Conservation (phyloP, 2,113 vertebrate genomes). For the Leptobrachium ailaonicum region DNA sequence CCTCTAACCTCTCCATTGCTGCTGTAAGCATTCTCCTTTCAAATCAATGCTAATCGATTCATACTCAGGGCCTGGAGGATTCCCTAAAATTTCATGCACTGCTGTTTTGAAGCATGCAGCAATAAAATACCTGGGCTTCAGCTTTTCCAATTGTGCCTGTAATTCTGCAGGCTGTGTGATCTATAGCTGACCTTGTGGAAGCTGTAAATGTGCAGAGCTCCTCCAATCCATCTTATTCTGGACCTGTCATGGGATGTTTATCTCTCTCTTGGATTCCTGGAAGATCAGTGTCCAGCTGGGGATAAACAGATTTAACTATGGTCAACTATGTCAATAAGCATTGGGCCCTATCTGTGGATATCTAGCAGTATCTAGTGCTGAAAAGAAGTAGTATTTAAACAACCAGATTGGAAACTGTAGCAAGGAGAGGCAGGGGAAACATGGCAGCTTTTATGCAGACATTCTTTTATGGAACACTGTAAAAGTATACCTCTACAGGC, state of each 20-base stretch:
- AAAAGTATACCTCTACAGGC: too few relatives aligned
- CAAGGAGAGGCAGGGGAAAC: too few relatives aligned
- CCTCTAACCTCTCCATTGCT: slow-evolving; percentile 77
- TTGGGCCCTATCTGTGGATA: too few relatives aligned
- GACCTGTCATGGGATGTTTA: slow-evolving; percentile 20
- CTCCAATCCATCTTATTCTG: slow-evolving; percentile 36
- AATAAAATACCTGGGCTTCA: slow-evolving; percentile 23
- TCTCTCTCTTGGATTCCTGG: slow-evolving; percentile 12
- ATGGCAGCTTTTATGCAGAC: too few relatives aligned
- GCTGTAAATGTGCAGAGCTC: slow-evolving; percentile 37
- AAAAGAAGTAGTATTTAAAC: too few relatives aligned
- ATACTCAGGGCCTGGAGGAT: slow-evolving; percentile 75
- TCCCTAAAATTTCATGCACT: slow-evolving; percentile 53
- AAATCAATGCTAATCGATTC: slow-evolving; percentile 81
- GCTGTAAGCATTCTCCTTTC: slow-evolving; percentile 75
- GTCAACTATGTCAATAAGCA: too few relatives aligned
- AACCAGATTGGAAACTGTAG: too few relatives aligned
- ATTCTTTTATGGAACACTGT: too few relatives aligned
- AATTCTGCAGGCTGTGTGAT: slow-evolving; percentile 34
- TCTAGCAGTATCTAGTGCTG: too few relatives aligned
- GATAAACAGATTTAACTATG: background rate
- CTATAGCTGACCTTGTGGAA: slow-evolving; percentile 44
- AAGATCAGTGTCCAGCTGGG: background rate
- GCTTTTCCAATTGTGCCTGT: slow-evolving; percentile 29
- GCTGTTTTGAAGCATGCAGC: slow-evolving; percentile 45